Base-by-base conservation (phyloP, 64 coral and sea anemone species). In the Platygyra sinensis region DNA sequence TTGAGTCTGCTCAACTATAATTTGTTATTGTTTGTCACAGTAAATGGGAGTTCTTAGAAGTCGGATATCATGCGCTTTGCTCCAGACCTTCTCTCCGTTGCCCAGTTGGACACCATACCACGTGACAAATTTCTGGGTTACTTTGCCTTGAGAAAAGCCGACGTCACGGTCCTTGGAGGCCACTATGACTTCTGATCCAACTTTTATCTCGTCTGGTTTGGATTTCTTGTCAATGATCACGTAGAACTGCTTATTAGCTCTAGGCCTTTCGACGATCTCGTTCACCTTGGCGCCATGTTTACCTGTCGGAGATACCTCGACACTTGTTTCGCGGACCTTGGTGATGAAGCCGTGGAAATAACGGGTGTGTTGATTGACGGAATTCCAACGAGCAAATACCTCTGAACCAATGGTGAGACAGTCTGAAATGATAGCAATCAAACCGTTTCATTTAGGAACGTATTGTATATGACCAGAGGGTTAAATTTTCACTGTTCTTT, bases 341-440 rank as follows among this genome's bases (percentile, higher is more conserved):
- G 62, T 71, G 20, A 84, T 69, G 39, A 50, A 84, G 20, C 81
- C 81, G 38, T 84, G 81, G 10, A 84, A 69, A 39, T 72, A 84
- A 11, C 81, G 81, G 0, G 81, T 84, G n/a, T 67, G 81, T 27
- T 84, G 28, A 0, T 84, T 69, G 38, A 84, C 20, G 18, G 81
- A 65, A 84, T 84, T 84, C 89, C 89, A 91, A 6, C 52, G 78
- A 25, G 89, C 89, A 63, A 91, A 63, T 36, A 91, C 80, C 39
- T 62, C 73, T 0, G 89, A 64, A 16, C 89, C 89, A 38, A 83
- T 14, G 12, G 79, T 73, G 5, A 91, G 78, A 83, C 89, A 91
- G 11, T 60, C 89, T 91, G 22, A 82, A 74, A 75, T 9, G 27
- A 8, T 57, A 74, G 30, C 2, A 36, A 15, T 62, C 12, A 33